Percentiles rank a stretch among this genome's conserved stretches.
phyloP scores from a whole-genome alignment of 2,797 vertebrate species.

The Pangasius sanitwongsei region DNA sequence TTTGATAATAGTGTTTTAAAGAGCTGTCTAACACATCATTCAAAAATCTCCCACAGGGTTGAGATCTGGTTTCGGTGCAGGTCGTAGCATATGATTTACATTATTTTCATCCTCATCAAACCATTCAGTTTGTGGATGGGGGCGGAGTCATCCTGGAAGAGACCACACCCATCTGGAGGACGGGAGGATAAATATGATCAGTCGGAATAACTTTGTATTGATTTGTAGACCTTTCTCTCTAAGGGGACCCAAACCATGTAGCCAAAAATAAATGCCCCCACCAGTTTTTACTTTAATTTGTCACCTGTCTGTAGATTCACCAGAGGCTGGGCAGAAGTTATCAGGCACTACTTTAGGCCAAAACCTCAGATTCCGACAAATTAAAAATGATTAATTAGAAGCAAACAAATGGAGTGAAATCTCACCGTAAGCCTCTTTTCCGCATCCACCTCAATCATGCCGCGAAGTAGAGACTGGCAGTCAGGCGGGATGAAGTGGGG shows the following conservation, averaged over 20 bases:
- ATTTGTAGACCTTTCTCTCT: neutral
- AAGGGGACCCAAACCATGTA: neutral
- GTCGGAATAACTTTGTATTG: neutral
- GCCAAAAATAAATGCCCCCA: neutral
- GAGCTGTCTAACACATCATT: neutral
- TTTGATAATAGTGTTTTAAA: neutral
- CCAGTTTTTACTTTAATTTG: neutral
- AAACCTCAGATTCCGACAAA: neutral
- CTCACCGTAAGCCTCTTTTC: constrained; percentile 89
- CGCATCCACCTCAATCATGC: constrained; percentile 92
- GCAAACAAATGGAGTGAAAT: constrained; percentile 7
- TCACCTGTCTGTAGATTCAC: neutral
- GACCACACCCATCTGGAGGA: neutral
- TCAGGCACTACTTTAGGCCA: neutral
- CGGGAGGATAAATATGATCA: neutral
- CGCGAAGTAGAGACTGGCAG: constrained; percentile 87
- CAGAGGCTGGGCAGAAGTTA: neutral
- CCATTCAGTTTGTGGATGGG: neutral
- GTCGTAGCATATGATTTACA: neutral
- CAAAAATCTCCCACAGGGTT: neutral
- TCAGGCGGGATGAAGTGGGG: constrained; percentile 92
- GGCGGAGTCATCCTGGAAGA: neutral
- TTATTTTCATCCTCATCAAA: neutral
- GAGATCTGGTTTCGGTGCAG: neutral
- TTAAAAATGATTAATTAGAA: no score